phyloP scores from a whole-genome alignment of 2,113 vertebrate genomes.

The Chunga burmeisteri region DNA sequence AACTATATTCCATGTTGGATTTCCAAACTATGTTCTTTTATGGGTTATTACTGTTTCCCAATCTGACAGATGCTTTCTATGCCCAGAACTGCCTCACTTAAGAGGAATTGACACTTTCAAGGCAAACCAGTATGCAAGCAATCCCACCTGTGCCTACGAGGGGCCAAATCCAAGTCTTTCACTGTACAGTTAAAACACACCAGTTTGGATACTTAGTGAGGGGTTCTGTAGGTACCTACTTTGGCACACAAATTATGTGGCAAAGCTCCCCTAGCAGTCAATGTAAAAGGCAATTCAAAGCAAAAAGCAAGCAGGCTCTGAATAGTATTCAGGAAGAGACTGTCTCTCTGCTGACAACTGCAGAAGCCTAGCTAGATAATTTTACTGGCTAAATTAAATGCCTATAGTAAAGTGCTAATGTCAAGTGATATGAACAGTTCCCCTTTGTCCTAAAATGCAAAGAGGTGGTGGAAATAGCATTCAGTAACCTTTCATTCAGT shows the following conservation, averaged over 20 bases:
- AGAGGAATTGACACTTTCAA: neutral
- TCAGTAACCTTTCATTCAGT: neutral
- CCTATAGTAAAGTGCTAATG: neutral
- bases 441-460: neutral
- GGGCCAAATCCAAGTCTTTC: neutral
- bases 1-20: neutral
- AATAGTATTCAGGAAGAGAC: neutral
- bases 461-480: neutral
- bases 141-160: neutral
- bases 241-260: neutral
- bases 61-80: neutral
- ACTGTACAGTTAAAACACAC: neutral
- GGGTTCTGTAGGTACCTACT: neutral
- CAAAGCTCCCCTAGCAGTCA: neutral
- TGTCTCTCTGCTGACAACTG: neutral
- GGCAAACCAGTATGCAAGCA: neutral
- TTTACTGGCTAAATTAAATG: neutral
- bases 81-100: neutral
- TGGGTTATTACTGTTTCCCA: neutral
- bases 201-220: neutral
- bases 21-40: neutral
- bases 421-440: neutral
- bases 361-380: neutral
- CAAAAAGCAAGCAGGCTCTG: neutral
- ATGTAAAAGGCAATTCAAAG: neutral